Evolutionary conservation across 2,888 invertebrate species (phyloP), one percentile per base, ranked within the genome.

Genomic region (Scaptomyza reducta): DNA sequence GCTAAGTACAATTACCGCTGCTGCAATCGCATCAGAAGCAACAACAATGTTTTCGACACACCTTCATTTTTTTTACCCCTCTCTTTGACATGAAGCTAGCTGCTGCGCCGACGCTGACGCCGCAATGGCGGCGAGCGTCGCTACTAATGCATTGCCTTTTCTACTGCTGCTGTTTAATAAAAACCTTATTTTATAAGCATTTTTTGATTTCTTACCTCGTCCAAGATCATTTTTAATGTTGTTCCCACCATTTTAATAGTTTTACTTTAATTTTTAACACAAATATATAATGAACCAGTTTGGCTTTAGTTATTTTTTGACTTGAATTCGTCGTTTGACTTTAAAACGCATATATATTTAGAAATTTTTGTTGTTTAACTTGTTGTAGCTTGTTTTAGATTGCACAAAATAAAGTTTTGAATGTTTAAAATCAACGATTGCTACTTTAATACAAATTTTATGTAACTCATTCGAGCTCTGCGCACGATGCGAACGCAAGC

Each of bases 181-280:
- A 61, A 51, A 22, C 13, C 13, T 6, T 14, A 14, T 38, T 14
- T 44, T 31, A 10, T 11, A 1, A n/a, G 11, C 9, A 27, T n/a
- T 16, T 13, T 29, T 7, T 1, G 1, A 7, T n/a, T 33, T 33
- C 78, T 89, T 74, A 89, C 90, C 89, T 89, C 89, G 31, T 89
- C 89, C 54, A 77, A 57, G 3, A 71, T 70, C 74, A 80, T 75
- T 64, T 88, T 80, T 0, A 80, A 31, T 13, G 73, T 74, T 54
- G 79, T 76, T 68, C 84, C 82, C 70, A 76, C 78, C 89, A 90
- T 90, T 33, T 85, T 88, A 42, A 44, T 72, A 11, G 53, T 44
- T 51, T 25, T 10, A 18, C 10, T 50, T 29, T 16, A 45, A 40
- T 45, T 18, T 18, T 44, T 56, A 50, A 64, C 25, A 68, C 57